These are phyloP conservation scores for Andrena cerasifolii DNA, from an alignment of 1,140 invertebrate species.

Conservation along the genomic window DNA sequence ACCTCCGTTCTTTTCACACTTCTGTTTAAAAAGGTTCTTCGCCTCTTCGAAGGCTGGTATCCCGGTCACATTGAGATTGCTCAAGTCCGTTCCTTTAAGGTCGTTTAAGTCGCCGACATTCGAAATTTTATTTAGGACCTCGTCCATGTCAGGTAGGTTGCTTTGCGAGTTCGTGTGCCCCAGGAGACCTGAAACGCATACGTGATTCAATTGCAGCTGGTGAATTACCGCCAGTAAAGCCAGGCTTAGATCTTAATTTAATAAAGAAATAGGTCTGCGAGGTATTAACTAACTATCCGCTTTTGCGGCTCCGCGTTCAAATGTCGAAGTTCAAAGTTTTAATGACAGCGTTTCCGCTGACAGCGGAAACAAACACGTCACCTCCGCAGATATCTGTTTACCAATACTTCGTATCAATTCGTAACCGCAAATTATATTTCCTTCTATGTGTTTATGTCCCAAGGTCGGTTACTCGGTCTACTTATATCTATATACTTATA, in stretches of 20 bases:
- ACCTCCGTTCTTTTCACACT: constrained; percentile 80
- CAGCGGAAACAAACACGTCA: constrained; percentile 13
- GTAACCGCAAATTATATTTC: neutral
- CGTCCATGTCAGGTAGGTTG: constrained; percentile 29
- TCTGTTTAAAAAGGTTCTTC: constrained; percentile 74
- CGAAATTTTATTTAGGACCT: constrained; percentile 59
- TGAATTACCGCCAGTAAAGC: no score
- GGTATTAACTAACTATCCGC: neutral
- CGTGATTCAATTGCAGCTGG: no score
- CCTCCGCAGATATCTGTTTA: neutral
- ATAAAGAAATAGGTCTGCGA: neutral
- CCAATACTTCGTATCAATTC: neutral
- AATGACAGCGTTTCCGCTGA: neutral
- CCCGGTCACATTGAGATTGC: constrained; percentile 62
- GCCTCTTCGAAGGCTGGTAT: constrained; percentile 72
- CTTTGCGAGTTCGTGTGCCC: constrained; percentile 33
- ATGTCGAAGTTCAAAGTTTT: neutral
- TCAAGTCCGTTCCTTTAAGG: constrained; percentile 64
- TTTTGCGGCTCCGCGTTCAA: neutral
- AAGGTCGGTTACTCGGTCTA: neutral
- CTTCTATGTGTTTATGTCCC: neutral
- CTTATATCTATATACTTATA: no score
- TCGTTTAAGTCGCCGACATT: constrained; percentile 54
- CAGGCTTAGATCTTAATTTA: neutral
- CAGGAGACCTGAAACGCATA: constrained; percentile 51